Percentiles rank a stretch among this genome's conserved stretches.
Evolutionary conservation across 2,888 invertebrate genomes (phyloP).

Genomic region (Calliphora vomitoria): DNA sequence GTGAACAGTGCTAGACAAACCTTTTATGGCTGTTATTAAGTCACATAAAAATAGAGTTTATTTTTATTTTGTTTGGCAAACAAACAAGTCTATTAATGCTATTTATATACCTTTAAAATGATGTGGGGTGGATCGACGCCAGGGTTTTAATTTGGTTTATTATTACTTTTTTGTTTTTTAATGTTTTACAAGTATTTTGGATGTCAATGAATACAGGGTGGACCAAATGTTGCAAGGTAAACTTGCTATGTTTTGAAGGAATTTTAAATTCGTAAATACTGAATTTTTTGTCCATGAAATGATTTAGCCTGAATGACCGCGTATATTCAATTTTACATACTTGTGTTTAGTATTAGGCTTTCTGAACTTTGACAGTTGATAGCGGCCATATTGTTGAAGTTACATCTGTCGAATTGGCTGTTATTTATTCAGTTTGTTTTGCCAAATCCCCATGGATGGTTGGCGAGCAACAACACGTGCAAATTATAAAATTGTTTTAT

Average conservation of each 20-base stretch:
- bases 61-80: slow-evolving; percentile 33
- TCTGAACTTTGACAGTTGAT: too few species aligned
- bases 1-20: slow-evolving; percentile 41
- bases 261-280: too few species aligned
- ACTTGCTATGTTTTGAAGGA: background rate
- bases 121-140: slow-evolving; percentile 34
- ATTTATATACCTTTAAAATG: background rate
- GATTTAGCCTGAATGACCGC: too few species aligned
- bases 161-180: background rate
- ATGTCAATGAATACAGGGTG: background rate
- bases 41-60: slow-evolving; percentile 23
- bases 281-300: too few species aligned
- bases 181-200: background rate
- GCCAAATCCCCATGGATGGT: too few species aligned
- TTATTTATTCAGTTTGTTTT: too few species aligned
- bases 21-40: slow-evolving; percentile 57
- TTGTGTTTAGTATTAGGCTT: too few species aligned
- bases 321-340: too few species aligned
- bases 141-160: slow-evolving; percentile 5
- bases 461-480: too few species aligned
- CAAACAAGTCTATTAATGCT: slow-evolving; percentile 23
- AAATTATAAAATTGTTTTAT: too few species aligned
- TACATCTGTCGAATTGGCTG: too few species aligned
- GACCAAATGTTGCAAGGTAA: background rate
- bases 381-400: too few species aligned